phyloP scores from a whole-genome alignment of 2,888 invertebrate genomes.

The Protula sp. region DNA sequence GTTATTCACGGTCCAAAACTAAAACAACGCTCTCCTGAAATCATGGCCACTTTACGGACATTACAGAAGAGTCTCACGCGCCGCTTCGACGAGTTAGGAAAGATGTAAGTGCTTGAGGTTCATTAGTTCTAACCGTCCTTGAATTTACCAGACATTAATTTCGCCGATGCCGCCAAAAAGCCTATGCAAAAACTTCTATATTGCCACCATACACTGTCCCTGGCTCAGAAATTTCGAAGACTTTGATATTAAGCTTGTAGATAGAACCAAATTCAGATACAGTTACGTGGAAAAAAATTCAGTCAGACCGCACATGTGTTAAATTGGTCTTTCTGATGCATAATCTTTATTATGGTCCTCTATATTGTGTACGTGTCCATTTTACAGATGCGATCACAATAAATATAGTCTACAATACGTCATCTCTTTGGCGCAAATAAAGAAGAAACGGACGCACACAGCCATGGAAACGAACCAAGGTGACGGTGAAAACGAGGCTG shows the following conservation, averaged over 20 bases:
- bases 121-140: constrained; percentile 1
- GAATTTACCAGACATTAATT: no score
- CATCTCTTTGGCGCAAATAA: constrained; percentile 33
- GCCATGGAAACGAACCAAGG: no score
- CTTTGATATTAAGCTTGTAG: no score
- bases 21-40: constrained; percentile 56
- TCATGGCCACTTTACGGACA: constrained; percentile 65
- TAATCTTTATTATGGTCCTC: background rate
- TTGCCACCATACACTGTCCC: background rate
- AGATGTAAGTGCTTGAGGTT: constrained; percentile 19
- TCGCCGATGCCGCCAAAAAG: background rate
- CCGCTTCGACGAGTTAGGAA: constrained; percentile 67
- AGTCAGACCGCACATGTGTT: background rate
- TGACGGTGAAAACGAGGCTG: no score
- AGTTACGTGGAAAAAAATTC: no score
- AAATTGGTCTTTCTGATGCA: background rate
- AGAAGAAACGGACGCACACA: constrained; percentile 27
- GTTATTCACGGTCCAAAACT: constrained; percentile 61
- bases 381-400: constrained; percentile 79
- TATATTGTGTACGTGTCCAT: constrained; percentile 20
- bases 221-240: background rate
- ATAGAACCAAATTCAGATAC: no score
- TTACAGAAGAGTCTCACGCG: constrained; percentile 73
- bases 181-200: background rate
- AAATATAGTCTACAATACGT: constrained; percentile 75